These are phyloP conservation scores for Sinhomidia bicolor DNA, from an alignment of 2,888 invertebrate genomes.

Conservation along the genomic window DNA sequence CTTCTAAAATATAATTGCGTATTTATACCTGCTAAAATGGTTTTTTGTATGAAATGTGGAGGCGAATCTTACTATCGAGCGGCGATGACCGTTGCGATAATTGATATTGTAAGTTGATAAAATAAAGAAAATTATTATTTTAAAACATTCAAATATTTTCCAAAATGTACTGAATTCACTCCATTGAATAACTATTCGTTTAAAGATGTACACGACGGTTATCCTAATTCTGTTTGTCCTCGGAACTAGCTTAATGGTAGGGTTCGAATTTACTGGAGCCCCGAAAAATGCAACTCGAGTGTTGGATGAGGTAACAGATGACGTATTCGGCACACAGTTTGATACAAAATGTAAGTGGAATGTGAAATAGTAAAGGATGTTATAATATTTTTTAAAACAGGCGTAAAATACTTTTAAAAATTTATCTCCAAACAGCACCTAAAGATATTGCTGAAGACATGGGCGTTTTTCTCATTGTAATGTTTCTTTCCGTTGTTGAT, in stretches of 20 bases:
- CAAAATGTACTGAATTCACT: not conserved
- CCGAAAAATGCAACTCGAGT: conserved; percentile 64
- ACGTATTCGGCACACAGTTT: conserved; percentile 63
- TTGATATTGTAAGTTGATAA: conserved; percentile 66
- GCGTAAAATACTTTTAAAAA: not conserved
- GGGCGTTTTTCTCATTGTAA: conserved; percentile 74
- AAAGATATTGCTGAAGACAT: conserved; percentile 74
- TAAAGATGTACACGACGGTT: conserved; percentile 64
- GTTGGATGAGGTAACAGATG: conserved; percentile 72
- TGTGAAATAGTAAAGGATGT: not conserved
- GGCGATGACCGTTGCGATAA: conserved; percentile 63
- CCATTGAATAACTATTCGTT: too few relatives aligned
- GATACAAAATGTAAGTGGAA: not conserved
- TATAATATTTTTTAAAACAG: not conserved
- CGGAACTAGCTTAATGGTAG: conserved; percentile 72
- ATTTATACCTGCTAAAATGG: not conserved
- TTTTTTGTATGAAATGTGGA: conserved; percentile 59
- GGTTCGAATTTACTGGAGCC: conserved; percentile 70
- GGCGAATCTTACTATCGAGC: conserved; percentile 53
- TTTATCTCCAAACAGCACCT: too few relatives aligned
- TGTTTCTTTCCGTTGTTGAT: conserved; percentile 72
- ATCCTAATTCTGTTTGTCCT: conserved; percentile 72
- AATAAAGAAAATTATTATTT: too few relatives aligned
- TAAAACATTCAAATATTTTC: not conserved
- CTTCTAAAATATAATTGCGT: not conserved